phyloP scores from a whole-genome alignment of 2,888 invertebrate species.

The Dysmachus trigonus region DNA sequence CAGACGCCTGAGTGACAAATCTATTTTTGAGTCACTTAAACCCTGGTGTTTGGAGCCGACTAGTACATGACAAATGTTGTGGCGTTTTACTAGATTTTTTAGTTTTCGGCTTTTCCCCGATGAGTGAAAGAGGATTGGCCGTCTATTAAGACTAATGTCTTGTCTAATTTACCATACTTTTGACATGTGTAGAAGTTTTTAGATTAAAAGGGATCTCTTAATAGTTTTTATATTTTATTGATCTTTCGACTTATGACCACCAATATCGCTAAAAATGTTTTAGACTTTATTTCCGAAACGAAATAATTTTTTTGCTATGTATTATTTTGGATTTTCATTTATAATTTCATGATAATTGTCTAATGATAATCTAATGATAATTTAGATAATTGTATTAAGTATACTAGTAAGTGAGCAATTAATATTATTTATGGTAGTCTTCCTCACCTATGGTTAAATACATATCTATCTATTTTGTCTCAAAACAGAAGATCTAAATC shows the following conservation, averaged over 20 bases:
- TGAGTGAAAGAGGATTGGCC: background rate
- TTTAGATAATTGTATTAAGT: too few relatives aligned
- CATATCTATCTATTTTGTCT: too few relatives aligned
- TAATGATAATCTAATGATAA: too few relatives aligned
- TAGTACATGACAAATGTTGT: slow-evolving; percentile 31
- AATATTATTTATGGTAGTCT: too few relatives aligned
- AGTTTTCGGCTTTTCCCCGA: background rate
- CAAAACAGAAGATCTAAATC: too few relatives aligned
- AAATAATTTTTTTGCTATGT: too few relatives aligned
- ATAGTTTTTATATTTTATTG: background rate
- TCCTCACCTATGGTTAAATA: too few relatives aligned
- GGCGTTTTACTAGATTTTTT: slow-evolving; percentile 31
- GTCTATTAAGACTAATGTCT: slow-evolving; percentile 34
- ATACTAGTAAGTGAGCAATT: too few relatives aligned
- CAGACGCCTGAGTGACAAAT: slow-evolving; percentile 21
- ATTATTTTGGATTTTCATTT: too few relatives aligned
- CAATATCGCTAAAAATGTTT: background rate
- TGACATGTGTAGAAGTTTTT: background rate
- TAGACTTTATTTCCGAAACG: background rate
- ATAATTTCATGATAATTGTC: too few relatives aligned
- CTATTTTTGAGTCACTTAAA: slow-evolving; percentile 41
- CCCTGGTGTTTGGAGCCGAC: slow-evolving; percentile 10
- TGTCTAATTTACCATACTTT: slow-evolving; percentile 21
- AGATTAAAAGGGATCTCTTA: background rate
- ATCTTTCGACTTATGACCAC: too few relatives aligned